Evolutionary conservation across 2,797 vertebrate species (phyloP).

Genomic region (Hapalemur alaotrensis): DNA sequence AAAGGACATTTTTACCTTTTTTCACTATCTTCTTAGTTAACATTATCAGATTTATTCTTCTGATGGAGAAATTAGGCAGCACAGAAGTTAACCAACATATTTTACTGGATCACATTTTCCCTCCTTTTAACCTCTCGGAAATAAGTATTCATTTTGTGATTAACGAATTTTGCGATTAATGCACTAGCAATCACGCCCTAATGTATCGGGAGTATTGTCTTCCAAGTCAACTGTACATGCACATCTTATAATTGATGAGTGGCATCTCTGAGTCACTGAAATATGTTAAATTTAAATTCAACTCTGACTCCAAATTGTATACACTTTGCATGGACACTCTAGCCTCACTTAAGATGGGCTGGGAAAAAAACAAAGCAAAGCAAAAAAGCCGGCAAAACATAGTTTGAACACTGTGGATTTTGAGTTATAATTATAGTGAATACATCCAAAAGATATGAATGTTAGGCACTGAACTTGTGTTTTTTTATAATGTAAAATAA

Average conservation of each 20-base stretch:
- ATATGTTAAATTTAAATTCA: not conserved
- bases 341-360: not conserved
- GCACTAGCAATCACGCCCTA: not conserved
- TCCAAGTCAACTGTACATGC: not conserved
- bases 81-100: not conserved
- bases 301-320: not conserved
- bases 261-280: not conserved
- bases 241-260: not conserved
- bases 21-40: not conserved
- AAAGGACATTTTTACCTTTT: not conserved
- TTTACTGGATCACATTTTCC: not conserved
- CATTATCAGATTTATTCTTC: not conserved
- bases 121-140: not conserved
- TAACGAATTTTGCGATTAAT: not conserved
- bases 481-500: not conserved
- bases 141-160: not conserved
- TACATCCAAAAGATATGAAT: not conserved
- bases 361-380: not conserved
- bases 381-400: not conserved
- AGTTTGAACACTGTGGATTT: not conserved
- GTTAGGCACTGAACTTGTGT: not conserved
- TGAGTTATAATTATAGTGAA: not conserved
- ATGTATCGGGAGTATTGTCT: too few relatives aligned
- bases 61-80: not conserved
- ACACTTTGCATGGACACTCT: not conserved